phyloP scores from a whole-genome alignment of 2,113 vertebrate species.

The Hydrolagus affinis region DNA sequence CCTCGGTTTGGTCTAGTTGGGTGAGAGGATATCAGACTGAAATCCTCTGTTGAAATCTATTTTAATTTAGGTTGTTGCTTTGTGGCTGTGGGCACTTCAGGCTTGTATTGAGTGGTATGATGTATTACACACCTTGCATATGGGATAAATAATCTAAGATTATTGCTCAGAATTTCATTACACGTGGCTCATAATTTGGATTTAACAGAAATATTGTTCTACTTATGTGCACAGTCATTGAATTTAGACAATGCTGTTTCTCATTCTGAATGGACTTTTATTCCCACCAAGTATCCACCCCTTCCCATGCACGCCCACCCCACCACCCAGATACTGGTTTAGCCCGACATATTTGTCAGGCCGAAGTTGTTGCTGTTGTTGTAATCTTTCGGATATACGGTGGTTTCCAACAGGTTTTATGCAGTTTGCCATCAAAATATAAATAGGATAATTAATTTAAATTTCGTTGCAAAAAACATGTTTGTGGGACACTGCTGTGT shows the following conservation, averaged over 20 bases:
- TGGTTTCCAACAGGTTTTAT: background rate
- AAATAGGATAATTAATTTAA: background rate
- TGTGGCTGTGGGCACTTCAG: background rate
- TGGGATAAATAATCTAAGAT: slow-evolving; percentile 22
- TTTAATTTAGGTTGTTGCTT: background rate
- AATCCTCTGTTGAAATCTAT: background rate
- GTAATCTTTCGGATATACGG: background rate
- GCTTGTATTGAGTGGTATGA: background rate
- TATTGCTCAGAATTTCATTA: slow-evolving; percentile 7
- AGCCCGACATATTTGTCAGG: background rate
- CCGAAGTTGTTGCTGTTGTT: too few relatives aligned
- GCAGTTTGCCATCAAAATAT: background rate
- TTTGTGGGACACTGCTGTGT: too few relatives aligned
- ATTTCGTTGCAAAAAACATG: too few relatives aligned
- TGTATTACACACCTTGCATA: background rate
- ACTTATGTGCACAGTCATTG: background rate
- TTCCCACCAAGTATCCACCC: too few relatives aligned
- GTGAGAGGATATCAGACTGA: background rate
- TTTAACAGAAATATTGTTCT: background rate
- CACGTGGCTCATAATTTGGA: background rate
- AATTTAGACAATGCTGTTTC: background rate
- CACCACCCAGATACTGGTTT: background rate
- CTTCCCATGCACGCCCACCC: too few relatives aligned
- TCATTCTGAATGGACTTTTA: background rate
- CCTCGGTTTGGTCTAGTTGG: background rate